phyloP scores from a whole-genome alignment of 2,888 invertebrate species.

The Ephialtes manifestator region DNA sequence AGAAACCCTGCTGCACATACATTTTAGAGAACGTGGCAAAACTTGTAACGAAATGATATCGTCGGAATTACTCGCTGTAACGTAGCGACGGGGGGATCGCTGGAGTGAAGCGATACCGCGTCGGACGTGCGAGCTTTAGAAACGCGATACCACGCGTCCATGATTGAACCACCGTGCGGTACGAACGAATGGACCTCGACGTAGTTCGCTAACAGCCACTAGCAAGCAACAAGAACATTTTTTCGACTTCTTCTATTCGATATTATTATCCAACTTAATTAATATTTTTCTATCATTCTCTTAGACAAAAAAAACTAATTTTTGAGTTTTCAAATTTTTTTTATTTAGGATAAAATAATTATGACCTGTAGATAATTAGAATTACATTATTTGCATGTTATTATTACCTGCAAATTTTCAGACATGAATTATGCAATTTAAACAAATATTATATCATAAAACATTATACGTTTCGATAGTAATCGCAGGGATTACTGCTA shows the following conservation, averaged over 20 bases:
- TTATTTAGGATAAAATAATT: too few species aligned
- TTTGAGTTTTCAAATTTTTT: too few species aligned
- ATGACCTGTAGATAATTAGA: too few species aligned
- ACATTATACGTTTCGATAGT: too few species aligned
- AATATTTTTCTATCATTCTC: too few species aligned
- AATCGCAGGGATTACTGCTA: too few species aligned
- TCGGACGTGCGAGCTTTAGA: slow-evolving; percentile 30
- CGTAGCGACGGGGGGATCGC: slow-evolving; percentile 36
- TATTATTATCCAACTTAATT: background rate
- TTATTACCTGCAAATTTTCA: too few species aligned
- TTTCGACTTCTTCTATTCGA: background rate
- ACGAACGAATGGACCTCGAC: slow-evolving; percentile 12
- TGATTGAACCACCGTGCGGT: slow-evolving; percentile 51
- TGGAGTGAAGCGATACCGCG: slow-evolving; percentile 8
- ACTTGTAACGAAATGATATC: slow-evolving; percentile 33
- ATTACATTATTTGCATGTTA: too few species aligned
- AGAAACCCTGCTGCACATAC: background rate
- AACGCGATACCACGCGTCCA: slow-evolving; percentile 37
- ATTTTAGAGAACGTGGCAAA: background rate
- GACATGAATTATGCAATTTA: too few species aligned
- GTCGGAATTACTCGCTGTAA: background rate
- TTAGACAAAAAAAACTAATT: too few species aligned
- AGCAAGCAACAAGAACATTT: background rate
- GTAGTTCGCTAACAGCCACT: background rate
- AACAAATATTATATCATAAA: too few species aligned